These are phyloP conservation scores for Whitmania pigra DNA, from an alignment of 1,140 invertebrate species.

Conservation along the genomic window DNA sequence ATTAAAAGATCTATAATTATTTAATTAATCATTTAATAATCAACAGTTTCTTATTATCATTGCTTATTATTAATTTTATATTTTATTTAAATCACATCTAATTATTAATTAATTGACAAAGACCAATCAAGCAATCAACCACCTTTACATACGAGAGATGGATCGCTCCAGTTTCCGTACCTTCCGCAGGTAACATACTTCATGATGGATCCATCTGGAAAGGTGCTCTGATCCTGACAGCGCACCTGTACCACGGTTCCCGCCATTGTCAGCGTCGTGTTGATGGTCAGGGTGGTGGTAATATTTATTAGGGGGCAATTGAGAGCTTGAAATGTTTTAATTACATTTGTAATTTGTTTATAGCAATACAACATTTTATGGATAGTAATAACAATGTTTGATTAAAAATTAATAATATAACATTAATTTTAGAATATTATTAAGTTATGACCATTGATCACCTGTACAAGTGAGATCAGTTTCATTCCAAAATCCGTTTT, in stretches of 20 bases:
- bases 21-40: no score
- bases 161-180: neutral
- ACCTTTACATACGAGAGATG: neutral
- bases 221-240: slow-evolving; percentile 1
- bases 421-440: no score
- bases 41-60: no score
- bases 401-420: no score
- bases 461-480: neutral
- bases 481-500: slow-evolving; percentile 3
- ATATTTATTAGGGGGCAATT: neutral
- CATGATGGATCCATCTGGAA: neutral
- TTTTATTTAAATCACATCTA: no score
- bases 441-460: neutral
- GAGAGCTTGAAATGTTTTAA: neutral
- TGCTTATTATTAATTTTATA: no score
- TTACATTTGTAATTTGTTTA: no score
- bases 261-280: neutral
- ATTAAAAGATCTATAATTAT: no score
- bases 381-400: no score
- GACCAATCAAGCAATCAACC: no score
- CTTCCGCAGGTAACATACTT: neutral
- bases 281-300: neutral
- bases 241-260: neutral
- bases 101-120: no score
- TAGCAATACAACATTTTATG: no score